Base-by-base conservation (phyloP, 92 coral and sea anemone genomes). In the Palythoa grandis region DNA sequence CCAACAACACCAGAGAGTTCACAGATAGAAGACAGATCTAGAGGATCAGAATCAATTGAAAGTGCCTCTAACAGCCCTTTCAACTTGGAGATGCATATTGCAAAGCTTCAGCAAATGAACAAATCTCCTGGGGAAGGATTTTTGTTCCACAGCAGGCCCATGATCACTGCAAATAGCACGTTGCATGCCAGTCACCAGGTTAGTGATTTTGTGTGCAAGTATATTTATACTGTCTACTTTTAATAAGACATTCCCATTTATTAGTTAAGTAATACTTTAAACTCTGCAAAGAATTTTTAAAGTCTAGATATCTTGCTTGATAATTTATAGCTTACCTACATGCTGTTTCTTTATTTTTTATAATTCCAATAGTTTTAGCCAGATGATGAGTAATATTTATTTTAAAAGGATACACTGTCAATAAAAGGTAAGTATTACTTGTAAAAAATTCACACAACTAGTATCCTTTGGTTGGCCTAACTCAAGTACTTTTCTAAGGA, bases 111-210 rank as follows among this genome's bases (percentile, higher is more conserved):
- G 79, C 91, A 91, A 57, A 88, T 93, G 50, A 88, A 82, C 69
- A 91, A 91, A 82, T 96, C 98, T 83, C 98, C 98, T 25, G 98
- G 98, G 37, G 98, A 92, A 82, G 98, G 98, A 23, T 96, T 96
- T 72, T 83, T 83, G 11, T 96, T 82, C 85, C 92, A 88, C 13
- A 88, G 95, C 58, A 80, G 98, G 39, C 92, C 96, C 20, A 94
- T 96, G 98, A 94, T 94, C 78, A 86, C 72, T 72, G 70, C 48
- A 63, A 65, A 80, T 72, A 80, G 12, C 38, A 20, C 50, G 12
- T n/a, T 48, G 65, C 38, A 61, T 10, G 25, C 35, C 38, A 22
- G n/a, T 43, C 40, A 79, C 25, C 84, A 79, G 84, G 84, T 79
- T 63, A 25, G 74, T 79, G 12, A 40, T 13, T 53, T 53, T 15